phyloP scores from a whole-genome alignment of 2,113 vertebrate genomes.

The Aplodontia rufa region DNA sequence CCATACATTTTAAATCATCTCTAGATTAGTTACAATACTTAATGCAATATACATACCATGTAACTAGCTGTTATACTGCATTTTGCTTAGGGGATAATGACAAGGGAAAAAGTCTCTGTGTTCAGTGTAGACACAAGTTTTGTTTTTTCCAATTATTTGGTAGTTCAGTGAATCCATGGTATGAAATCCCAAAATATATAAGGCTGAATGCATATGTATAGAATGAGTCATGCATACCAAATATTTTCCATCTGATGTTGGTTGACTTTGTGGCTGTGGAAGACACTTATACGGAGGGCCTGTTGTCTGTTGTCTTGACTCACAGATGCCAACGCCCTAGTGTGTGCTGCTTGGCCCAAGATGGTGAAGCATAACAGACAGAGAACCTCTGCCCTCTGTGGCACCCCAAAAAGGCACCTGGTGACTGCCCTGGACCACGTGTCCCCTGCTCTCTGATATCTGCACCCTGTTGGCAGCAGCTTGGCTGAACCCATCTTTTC shows the following conservation, averaged over 20 bases:
- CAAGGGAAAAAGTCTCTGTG: too few species aligned
- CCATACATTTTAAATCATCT: neutral
- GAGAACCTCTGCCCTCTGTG: neutral
- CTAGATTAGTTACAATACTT: neutral
- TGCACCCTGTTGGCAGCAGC: accelerated
- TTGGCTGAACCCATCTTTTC: neutral
- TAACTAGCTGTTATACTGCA: neutral
- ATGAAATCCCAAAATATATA: too few species aligned
- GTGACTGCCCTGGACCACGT: accelerated
- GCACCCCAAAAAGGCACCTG: neutral
- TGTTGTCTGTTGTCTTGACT: neutral
- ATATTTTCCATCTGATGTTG: neutral
- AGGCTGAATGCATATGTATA: too few species aligned
- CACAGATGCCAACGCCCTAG: neutral
- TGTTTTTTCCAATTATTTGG: too few species aligned
- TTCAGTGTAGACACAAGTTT: too few species aligned
- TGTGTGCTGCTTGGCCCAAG: neutral
- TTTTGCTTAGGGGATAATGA: neutral
- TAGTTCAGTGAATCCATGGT: too few species aligned
- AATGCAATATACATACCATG: neutral
- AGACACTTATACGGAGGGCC: neutral
- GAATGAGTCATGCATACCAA: neutral
- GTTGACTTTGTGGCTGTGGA: neutral
- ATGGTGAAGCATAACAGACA: neutral
- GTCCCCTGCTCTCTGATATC: neutral